Percentiles rank a stretch among this genome's conserved stretches.
These are phyloP conservation scores for Phalangium opilio DNA, from an alignment of 2,888 invertebrate species.

Conservation along the genomic window DNA sequence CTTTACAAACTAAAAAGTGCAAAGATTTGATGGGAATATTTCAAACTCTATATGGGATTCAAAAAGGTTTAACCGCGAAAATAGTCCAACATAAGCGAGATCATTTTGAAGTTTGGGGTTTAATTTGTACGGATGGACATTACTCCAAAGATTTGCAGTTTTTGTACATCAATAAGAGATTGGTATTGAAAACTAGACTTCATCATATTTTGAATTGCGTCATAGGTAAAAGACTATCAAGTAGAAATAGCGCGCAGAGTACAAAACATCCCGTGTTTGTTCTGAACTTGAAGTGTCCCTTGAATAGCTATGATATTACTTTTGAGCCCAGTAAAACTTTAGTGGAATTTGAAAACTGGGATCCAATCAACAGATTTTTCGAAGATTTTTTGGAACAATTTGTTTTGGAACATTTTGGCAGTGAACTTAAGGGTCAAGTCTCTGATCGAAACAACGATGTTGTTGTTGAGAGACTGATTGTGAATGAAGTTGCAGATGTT, in stretches of 20 bases:
- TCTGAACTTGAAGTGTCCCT: conserved; percentile 40
- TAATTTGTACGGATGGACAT: conserved; percentile 39
- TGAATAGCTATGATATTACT: conserved; percentile 36
- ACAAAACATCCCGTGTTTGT: conserved; percentile 31
- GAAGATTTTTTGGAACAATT: conserved; percentile 24
- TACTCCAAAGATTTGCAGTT: conserved; percentile 40
- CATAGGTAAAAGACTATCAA: conserved; percentile 25
- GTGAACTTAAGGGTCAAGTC: too few relatives aligned
- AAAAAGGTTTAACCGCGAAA: conserved; percentile 30
- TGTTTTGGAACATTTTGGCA: too few relatives aligned
- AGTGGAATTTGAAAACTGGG: conserved; percentile 42
- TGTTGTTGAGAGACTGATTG: too few relatives aligned
- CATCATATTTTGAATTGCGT: conserved; percentile 34
- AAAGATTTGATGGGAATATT: conserved; percentile 41
- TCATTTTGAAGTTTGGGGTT: conserved; percentile 41
- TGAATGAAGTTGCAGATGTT: too few relatives aligned
- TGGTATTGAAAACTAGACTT: conserved; percentile 38
- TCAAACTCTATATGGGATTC: conserved; percentile 34
- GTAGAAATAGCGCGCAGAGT: conserved; percentile 1
- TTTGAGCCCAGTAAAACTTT: conserved; percentile 37
- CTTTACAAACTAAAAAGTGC: conserved; percentile 44
- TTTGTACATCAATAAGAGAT: conserved; percentile 49
- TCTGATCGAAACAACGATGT: too few relatives aligned
- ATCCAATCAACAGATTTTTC: conserved; percentile 31
- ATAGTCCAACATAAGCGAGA: conserved; percentile 32